Percentiles rank a stretch among this genome's conserved stretches.
Evolutionary conservation across 2,797 vertebrate genomes (phyloP).

Genomic region (Huso huso): DNA sequence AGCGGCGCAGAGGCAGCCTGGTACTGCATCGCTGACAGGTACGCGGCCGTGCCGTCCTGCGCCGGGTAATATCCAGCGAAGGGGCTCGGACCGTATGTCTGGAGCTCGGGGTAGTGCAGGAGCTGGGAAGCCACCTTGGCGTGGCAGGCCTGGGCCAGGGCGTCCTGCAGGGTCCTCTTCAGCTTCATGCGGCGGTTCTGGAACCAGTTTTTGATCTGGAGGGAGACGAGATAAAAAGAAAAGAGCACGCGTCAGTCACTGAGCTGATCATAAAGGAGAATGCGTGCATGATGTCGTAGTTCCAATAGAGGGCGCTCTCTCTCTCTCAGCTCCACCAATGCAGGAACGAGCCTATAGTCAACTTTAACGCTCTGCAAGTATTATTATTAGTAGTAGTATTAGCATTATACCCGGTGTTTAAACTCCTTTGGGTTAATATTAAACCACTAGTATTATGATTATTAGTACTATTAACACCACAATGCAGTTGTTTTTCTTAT

Average conservation of each 20-base stretch:
- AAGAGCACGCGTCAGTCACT: not conserved
- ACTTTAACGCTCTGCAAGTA: too few species aligned
- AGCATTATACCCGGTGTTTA: too few species aligned
- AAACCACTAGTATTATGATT: too few species aligned
- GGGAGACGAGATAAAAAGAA: not conserved
- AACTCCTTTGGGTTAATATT: too few species aligned
- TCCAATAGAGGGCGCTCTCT: too few species aligned
- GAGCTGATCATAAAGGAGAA: not conserved
- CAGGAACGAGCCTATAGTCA: too few species aligned
- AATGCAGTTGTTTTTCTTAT: not conserved
- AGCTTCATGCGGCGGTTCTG: conserved; percentile 73
- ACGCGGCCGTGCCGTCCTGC: conserved; percentile 35
- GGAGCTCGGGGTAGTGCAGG: conserved; percentile 55
- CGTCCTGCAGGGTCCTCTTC: conserved; percentile 63
- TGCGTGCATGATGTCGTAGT: too few species aligned
- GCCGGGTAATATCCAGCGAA: conserved; percentile 42
- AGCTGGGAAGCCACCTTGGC: conserved; percentile 52
- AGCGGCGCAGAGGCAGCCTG: conserved; percentile 38
- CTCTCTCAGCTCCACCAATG: too few species aligned
- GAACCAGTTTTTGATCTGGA: conserved; percentile 70
- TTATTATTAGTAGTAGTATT: too few species aligned
- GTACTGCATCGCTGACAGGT: conserved; percentile 38
- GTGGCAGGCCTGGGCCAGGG: conserved; percentile 58
- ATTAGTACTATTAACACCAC: too few species aligned
- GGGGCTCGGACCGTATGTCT: conserved; percentile 43